Evolutionary conservation across 2,888 invertebrate species (phyloP), one percentile per base, ranked within the genome.

Genomic region (Aleiodes testaceus): DNA sequence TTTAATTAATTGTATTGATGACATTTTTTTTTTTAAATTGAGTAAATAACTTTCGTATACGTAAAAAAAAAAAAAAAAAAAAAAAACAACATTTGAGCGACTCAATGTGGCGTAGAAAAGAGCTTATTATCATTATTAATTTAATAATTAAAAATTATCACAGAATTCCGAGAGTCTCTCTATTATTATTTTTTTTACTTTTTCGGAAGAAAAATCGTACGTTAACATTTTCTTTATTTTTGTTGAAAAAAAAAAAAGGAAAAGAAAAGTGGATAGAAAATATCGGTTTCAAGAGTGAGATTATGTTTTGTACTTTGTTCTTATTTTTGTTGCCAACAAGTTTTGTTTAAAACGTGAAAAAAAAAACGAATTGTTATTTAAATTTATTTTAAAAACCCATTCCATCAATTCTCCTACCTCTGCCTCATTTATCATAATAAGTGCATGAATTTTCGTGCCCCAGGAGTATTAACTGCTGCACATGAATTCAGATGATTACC

Each of bases 251-350:
- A 47, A 42, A 30, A 44, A 53, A 53, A 59, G n/a, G n/a, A 26
- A 26, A 45, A 26, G 49, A 16, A 53, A 47, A 44, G n/a, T 18
- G 49, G 47, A 61, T 65, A 42, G 9, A 26, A 45, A 63, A 63
- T n/a, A 45, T 63, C 45, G 66, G 53, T 18, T 61, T 63, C 66
- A 45, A 67, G 59, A 79, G 76, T 74, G 75, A 79, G 73, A 79
- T 80, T 80, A 78, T 74, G 78, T 79, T 79, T 83, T 86, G 82
- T 85, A 84, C 80, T 77, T 84, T 78, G 76, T 66, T 55, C 69
- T 73, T 72, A 69, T 69, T 75, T 75, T 77, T 77, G 74, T 77
- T 77, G 73, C 70, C 75, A 77, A 77, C 72, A 77, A 72, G 74
- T 76, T 75, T 75, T 76, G 74, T 76, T 77, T 74, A 71, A 36